A percentile compares a stretch with the other conserved stretches of the same genome.
These are phyloP conservation scores for Saccostrea echinata DNA, from an alignment of 1,140 invertebrate species.

Conservation along the genomic window DNA sequence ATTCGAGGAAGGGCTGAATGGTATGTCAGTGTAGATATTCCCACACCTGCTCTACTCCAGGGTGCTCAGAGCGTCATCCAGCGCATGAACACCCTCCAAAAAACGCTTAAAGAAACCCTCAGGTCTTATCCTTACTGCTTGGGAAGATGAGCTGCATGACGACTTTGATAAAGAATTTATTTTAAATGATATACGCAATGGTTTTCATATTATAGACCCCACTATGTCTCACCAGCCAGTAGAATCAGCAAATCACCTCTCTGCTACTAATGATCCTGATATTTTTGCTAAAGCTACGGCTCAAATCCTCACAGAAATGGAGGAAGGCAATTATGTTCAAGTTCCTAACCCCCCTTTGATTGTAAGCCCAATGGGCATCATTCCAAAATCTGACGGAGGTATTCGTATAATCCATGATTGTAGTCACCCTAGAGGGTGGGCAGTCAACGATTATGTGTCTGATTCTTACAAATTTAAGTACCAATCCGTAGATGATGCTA, in stretches of 20 bases:
- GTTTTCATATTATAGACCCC: background rate
- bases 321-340: slow-evolving; percentile 36
- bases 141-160: slow-evolving; percentile 12
- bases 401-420: slow-evolving; percentile 52
- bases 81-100: background rate
- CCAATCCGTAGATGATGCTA: background rate
- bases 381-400: slow-evolving; percentile 47
- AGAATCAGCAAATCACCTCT: slow-evolving; percentile 33
- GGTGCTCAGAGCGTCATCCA: background rate
- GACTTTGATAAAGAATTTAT: slow-evolving; percentile 41
- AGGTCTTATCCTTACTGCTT: background rate
- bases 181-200: slow-evolving; percentile 7
- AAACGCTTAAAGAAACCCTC: background rate
- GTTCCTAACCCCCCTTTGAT: slow-evolving; percentile 17
- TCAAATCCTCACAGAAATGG: slow-evolving; percentile 40
- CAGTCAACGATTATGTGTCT: slow-evolving; percentile 53
- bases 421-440: slow-evolving; percentile 16
- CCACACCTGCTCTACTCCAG: background rate
- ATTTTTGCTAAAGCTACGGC: background rate
- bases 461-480: too few species aligned
- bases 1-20: background rate
- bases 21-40: background rate
- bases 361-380: slow-evolving; percentile 32
- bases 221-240: background rate
- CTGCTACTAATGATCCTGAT: background rate